Evolutionary conservation across 2,888 invertebrate genomes (phyloP), one percentile per base, ranked within the genome.

Genomic region (Phalangium opilio): DNA sequence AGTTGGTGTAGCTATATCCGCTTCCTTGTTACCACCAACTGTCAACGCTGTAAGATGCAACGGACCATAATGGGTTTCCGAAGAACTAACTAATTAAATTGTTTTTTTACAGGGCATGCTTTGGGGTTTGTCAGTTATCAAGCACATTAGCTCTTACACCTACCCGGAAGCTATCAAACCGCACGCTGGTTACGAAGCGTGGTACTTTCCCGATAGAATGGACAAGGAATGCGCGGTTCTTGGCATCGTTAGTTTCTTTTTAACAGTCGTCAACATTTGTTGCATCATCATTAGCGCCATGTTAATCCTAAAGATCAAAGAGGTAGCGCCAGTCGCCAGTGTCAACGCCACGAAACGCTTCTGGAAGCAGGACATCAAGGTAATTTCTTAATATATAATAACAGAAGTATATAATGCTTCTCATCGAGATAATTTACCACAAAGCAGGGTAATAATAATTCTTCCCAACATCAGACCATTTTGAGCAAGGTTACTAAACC

Each of bases 1-100:
- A 7, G 82, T 83, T 0, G 83, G 83, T 3, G 83, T 83, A 4
- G 83, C 83, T 3, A 83, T 84, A 57, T 83, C 83, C 0, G 82
- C 82, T 0, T 82, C 83, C 0, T 64, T 84, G 14, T 67, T 83
- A 48, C 83, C 83, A 1, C 83, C 84, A 3, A 81, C 82, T 45
- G 83, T 83, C 1, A 83, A 84, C 67, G 77, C 81, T 50, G 85
- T 68, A 58, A 55, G 50, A 27, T 27, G 4, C 27, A 27, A 27
- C 4, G 27, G 27, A 27, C 5, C 5, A 8, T 27, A 7, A 27
- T 27, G 5, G 27, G 27, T 8, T 27, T 27, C 27, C 8, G 27
- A 27, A 7, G 27, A 27, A 4, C 8, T 27, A 27, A 27, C 27
- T 27, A 27, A 27, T 27, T 27, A 27, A 27, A 27, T 27, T 27